phyloP scores from a whole-genome alignment of 2,797 vertebrate genomes.

The Lerista edwardsae region DNA sequence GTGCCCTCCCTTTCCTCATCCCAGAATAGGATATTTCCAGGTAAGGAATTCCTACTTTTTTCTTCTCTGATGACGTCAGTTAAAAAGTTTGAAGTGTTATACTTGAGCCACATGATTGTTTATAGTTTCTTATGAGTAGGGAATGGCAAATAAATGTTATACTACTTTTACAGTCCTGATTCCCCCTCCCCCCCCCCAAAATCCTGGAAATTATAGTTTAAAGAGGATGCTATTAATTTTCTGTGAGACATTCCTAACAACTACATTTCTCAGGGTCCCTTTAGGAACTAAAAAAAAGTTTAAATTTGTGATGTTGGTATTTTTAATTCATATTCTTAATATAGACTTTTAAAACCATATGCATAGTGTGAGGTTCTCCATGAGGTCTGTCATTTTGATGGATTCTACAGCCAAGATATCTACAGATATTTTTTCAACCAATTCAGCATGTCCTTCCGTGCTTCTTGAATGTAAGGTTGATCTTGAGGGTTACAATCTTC shows the following conservation, averaged over 20 bases:
- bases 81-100: too few relatives aligned
- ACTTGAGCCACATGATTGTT: too few relatives aligned
- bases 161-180: not conserved
- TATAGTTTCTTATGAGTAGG: too few relatives aligned
- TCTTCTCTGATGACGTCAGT: too few relatives aligned
- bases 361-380: fast-evolving
- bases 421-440: slow-evolving; percentile 91
- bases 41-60: too few relatives aligned
- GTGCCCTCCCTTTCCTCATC: too few relatives aligned
- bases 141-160: not conserved
- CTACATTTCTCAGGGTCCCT: too few relatives aligned
- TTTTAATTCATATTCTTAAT: not conserved
- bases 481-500: slow-evolving; percentile 86
- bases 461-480: slow-evolving; percentile 84
- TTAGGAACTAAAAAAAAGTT: not conserved
- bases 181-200: not conserved
- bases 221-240: not conserved
- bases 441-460: slow-evolving; percentile 85
- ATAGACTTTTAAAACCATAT: not conserved
- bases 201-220: not conserved
- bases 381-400: not conserved
- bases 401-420: not conserved
- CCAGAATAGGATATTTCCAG: too few relatives aligned
- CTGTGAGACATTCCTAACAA: not conserved
- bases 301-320: not conserved